Base-by-base conservation (phyloP, 64 coral and sea anemone genomes). In the Cladopsammia gracilis region DNA sequence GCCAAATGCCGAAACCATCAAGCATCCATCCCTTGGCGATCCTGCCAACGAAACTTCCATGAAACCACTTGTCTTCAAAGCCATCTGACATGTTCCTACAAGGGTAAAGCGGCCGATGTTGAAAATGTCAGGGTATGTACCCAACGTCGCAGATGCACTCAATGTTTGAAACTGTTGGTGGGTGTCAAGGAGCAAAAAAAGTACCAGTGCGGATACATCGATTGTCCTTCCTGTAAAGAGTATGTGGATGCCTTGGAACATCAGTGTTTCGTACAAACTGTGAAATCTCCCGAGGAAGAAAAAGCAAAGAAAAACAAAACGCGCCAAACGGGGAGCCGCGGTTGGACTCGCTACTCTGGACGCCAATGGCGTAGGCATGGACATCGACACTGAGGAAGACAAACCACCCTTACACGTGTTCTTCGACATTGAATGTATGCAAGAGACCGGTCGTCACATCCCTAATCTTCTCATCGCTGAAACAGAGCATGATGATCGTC, bases 351-450 rank as follows among this genome's bases (percentile, higher is more conserved):
- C 34, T 34, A 34, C 34, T 34, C 34, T 34, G 34, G 34, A 34
- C 34, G 34, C 34, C 34, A 34, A 34, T 34, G 34, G 34, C 34
- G 34, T 1, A 34, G 19, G 71, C 13, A 66, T 0, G 42, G 57
- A 42, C 0, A 11, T 48, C 8, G 62, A 64, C 4, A 20, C 53
- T 22, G 54, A 59, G 6, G 81, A 56, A 25, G 60, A 59, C 34
- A 42, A n/a, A 1, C 13, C 49, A 11, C 69, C 53, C 23, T 0
- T 58, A 44, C 67, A 26, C 9, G 73, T 93, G 8, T 94, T 84
- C 48, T 94, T 94, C 44, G 92, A 94, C 49, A 47, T 88, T 26
- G 85, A 94, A 77, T 34, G 49, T 4, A 83, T n/a, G 20, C 92
- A 94, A 77, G 86, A 82, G 49, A 66, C 25, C 0, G 77, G 86